phyloP scores from a whole-genome alignment of 2,888 invertebrate species.

The Allolobophora icterica region DNA sequence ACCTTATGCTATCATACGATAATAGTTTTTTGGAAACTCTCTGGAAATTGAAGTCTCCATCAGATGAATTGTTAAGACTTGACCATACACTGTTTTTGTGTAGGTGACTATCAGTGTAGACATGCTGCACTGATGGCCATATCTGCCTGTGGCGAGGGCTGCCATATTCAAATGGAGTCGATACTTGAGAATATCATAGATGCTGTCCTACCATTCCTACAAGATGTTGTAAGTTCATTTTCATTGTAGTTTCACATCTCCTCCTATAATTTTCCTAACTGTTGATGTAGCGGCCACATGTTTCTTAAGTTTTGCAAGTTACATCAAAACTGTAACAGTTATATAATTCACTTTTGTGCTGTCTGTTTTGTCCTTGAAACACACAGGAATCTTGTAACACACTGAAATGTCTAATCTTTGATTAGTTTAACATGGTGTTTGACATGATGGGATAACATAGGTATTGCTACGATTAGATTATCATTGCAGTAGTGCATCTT shows the following conservation, averaged over 20 bases:
- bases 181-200: conserved; percentile 91
- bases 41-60: neutral
- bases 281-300: neutral
- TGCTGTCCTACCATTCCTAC: conserved; percentile 83
- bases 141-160: conserved; percentile 97
- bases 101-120: conserved; percentile 67
- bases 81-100: neutral
- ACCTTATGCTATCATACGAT: neutral
- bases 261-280: neutral
- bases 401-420: neutral
- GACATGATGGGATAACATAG: neutral
- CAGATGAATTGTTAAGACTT: neutral
- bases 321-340: neutral
- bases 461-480: neutral
- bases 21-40: neutral
- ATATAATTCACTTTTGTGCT: neutral
- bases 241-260: neutral
- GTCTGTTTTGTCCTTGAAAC: neutral
- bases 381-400: neutral
- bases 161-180: conserved; percentile 95
- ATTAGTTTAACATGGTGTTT: too few species aligned
- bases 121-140: conserved; percentile 98
- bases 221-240: conserved; percentile 76
- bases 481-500: neutral
- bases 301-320: neutral